These are phyloP conservation scores for Scatophagus argus DNA, from an alignment of 2,113 vertebrate genomes.

Conservation along the genomic window DNA sequence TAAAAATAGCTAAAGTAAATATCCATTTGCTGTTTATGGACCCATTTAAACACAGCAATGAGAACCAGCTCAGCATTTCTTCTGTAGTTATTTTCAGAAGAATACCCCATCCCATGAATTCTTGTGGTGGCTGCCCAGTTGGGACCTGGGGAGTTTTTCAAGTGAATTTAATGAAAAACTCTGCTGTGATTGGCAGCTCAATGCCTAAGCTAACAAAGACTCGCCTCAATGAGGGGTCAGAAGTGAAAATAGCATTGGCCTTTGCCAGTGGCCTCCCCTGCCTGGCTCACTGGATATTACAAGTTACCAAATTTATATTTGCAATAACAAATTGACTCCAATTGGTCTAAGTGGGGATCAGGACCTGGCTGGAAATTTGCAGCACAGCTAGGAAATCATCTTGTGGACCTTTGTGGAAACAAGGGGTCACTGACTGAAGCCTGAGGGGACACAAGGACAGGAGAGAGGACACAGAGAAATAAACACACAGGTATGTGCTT, in stretches of 20 bases:
- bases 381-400: conserved; percentile 71
- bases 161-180: conserved; percentile 88
- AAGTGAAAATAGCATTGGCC: conserved; percentile 86
- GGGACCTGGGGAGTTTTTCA: conserved; percentile 77
- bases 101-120: conserved; percentile 64
- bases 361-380: conserved; percentile 79
- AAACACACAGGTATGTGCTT: conserved; percentile 24
- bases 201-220: conserved; percentile 86
- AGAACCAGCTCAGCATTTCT: conserved; percentile 50
- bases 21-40: conserved; percentile 15
- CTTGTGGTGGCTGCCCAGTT: conserved; percentile 70
- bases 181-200: conserved; percentile 89
- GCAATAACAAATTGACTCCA: conserved; percentile 89
- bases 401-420: conserved; percentile 70
- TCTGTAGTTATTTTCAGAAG: conserved; percentile 61
- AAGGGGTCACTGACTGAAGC: conserved; percentile 55
- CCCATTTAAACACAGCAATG: conserved; percentile 46
- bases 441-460: conserved; percentile 55
- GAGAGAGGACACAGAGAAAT: conserved; percentile 25
- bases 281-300: conserved; percentile 84
- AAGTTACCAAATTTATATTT: conserved; percentile 88
- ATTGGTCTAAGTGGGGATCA: conserved; percentile 86
- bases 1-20: background rate
- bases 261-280: conserved; percentile 84
- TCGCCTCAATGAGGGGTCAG: conserved; percentile 82